phyloP scores from a whole-genome alignment of 2,797 vertebrate genomes.

The Anableps anableps region DNA sequence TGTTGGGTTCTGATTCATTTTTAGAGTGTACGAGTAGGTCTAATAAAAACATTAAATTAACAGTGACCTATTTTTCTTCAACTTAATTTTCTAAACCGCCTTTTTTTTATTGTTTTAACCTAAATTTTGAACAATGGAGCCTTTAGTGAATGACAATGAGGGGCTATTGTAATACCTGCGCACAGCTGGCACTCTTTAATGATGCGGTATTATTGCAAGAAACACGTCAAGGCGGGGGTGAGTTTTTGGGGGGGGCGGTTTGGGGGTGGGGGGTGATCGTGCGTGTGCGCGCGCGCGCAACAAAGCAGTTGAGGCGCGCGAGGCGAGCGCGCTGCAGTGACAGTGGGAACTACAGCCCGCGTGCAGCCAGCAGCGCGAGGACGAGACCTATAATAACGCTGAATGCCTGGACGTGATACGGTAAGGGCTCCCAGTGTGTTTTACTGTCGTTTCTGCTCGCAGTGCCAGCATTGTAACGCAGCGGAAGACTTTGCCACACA shows the following conservation, averaged over 20 bases:
- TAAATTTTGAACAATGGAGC: background rate
- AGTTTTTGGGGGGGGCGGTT: background rate
- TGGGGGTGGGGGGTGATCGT: background rate
- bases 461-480: background rate
- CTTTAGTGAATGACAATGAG: background rate
- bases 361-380: slow-evolving; percentile 58
- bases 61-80: background rate
- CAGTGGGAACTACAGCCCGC: slow-evolving; percentile 53
- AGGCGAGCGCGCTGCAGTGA: slow-evolving; percentile 33
- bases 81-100: background rate
- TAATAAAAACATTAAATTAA: background rate
- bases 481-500: background rate
- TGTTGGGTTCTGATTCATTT: background rate
- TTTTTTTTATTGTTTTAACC: background rate
- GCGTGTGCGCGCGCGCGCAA: slow-evolving; percentile 1
- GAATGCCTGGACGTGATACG: slow-evolving; percentile 30
- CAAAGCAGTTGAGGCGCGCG: slow-evolving; percentile 28
- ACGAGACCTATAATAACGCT: slow-evolving; percentile 24
- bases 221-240: background rate
- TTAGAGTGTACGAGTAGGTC: background rate
- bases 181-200: background rate
- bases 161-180: background rate
- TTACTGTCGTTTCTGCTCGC: background rate
- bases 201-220: background rate
- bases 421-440: slow-evolving; percentile 43